Percentiles rank a stretch among this genome's conserved stretches.
These are phyloP conservation scores for Rapana venosa DNA, from an alignment of 2,888 invertebrate genomes.

Conservation along the genomic window DNA sequence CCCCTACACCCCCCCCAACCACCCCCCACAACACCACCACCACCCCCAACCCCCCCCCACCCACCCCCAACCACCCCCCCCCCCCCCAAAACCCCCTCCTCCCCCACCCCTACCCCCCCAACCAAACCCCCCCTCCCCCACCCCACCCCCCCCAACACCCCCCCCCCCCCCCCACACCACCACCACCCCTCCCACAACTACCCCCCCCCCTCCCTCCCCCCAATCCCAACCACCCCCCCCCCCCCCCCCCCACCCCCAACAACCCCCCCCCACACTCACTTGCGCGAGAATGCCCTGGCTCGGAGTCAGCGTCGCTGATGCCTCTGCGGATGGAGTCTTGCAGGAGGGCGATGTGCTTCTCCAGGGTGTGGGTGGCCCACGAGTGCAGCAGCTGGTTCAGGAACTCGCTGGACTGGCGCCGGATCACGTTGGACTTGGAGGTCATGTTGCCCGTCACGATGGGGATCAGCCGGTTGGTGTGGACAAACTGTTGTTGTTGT, in stretches of 20 bases:
- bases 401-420: conserved; percentile 87
- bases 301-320: conserved; percentile 94
- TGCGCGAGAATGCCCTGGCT: conserved; percentile 82
- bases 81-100: neutral
- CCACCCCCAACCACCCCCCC: neutral
- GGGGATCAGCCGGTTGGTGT: conserved; percentile 73
- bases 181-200: neutral
- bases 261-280: neutral
- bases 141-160: neutral
- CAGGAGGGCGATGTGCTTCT: conserved; percentile 87
- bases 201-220: neutral
- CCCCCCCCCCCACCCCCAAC: neutral
- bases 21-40: neutral
- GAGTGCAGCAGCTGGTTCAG: conserved; percentile 89
- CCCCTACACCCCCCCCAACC: neutral
- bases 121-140: too few species aligned
- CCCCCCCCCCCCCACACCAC: neutral
- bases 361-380: conserved; percentile 91
- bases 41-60: neutral
- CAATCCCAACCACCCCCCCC: neutral
- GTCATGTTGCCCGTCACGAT: conserved; percentile 82
- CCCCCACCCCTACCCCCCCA: neutral
- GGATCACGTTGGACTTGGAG: conserved; percentile 95
- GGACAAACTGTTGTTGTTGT: conserved; percentile 60
- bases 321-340: conserved; percentile 89